Evolutionary conservation across 2,113 vertebrate genomes (phyloP), one percentile per base, ranked within the genome.

Genomic region (Camelus dromedarius): DNA sequence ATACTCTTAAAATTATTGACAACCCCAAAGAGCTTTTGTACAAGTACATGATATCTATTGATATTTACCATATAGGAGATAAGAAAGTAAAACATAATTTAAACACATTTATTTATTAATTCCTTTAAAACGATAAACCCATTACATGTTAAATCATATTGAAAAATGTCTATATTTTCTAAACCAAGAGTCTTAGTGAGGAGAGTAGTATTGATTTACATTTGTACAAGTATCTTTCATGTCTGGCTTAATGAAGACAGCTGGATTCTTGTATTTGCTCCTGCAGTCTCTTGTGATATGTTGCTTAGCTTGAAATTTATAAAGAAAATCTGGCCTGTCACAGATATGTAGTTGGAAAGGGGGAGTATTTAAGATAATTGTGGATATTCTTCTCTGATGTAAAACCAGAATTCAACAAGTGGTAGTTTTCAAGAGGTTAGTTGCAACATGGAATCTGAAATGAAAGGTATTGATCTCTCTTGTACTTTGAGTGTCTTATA

Each of bases 261-360:
- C n/a, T 28, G 22, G 48, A 42, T 48, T 93, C 52, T 95, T 18
- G 16, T 58, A 30, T 24, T 67, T 83, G 64, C 20, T 96, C 91
- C 9, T 69, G 10, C 42, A 58, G 4, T 50, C 56, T 93, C 32
- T 72, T 56, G 24, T 70, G 38, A 32, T 35, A 24, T 16, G 46
- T 80, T 81, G 16, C 28, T 84, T 81, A 76, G 4, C 14, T 42
- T 35, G 32, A 91, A 81, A 72, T 38, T 72, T 66, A 16, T 92
- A 70, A 95, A 92, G 60, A 97, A 89, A 86, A 72, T 8, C 52
- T 64, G n/a, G 18, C 52, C 46, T 80, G 10, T 77, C 48, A 64
- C 15, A 67, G 62, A 58, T 26, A 46, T 0, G 4, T 35, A 48
- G 35, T 42, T 75, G 58, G 19, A 28, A 92, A 76, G 48, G 22